Evolutionary conservation across 1,140 invertebrate genomes (phyloP).

Genomic region (Bombus superbus): DNA sequence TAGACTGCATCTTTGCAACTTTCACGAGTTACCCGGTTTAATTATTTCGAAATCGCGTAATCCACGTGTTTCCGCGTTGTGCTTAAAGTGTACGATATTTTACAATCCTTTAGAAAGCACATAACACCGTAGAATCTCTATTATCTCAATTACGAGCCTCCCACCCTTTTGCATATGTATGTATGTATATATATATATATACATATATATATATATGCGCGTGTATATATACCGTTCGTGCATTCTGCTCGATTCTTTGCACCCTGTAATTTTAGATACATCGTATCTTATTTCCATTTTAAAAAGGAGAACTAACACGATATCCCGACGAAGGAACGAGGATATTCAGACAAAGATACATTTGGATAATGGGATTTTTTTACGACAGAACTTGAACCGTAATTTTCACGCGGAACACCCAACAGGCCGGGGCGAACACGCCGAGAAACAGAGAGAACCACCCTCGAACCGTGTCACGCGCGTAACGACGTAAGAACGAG

Average conservation of each 20-base stretch:
- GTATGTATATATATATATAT: too few relatives aligned
- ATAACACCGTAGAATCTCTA: neutral
- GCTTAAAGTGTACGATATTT: neutral
- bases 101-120: neutral
- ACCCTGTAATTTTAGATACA: neutral
- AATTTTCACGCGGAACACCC: slow-evolving; percentile 14
- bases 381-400: slow-evolving; percentile 1
- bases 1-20: slow-evolving; percentile 1
- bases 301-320: neutral
- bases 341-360: neutral
- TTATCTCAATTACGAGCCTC: neutral
- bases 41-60: slow-evolving; percentile 21
- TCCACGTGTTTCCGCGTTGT: neutral
- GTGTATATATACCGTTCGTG: neutral
- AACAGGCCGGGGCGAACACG: neutral
- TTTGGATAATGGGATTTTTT: slow-evolving; percentile 34
- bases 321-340: neutral
- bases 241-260: neutral
- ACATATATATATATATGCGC: neutral
- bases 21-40: slow-evolving; percentile 3
- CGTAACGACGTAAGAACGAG: slow-evolving; percentile 44
- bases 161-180: too few relatives aligned
- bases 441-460: neutral
- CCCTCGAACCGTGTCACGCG: slow-evolving; percentile 35
- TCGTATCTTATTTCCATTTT: neutral